A percentile compares a stretch with the other conserved stretches of the same genome.
phyloP scores from a whole-genome alignment of 2,797 vertebrate genomes.

The Myotis daubentonii region DNA sequence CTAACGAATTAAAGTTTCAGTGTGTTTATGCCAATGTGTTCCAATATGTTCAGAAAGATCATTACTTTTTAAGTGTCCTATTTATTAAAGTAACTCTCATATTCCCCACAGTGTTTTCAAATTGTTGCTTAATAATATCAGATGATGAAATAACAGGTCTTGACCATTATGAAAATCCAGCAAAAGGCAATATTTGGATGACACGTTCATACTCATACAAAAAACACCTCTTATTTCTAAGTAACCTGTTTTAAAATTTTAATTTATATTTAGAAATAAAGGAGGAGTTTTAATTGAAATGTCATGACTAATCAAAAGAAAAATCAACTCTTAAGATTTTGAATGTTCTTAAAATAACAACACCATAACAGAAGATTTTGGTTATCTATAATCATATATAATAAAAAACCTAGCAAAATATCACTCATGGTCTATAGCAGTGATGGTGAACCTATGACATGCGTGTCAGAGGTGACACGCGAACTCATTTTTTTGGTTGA shows the following conservation, averaged over 20 bases:
- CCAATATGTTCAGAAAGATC: not conserved
- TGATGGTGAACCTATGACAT: no score
- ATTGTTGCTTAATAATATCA: slow-evolving; percentile 31
- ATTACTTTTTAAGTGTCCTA: not conserved
- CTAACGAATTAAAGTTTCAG: slow-evolving; percentile 13
- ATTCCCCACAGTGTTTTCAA: not conserved
- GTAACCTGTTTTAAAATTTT: slow-evolving; percentile 28
- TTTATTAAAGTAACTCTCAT: not conserved
- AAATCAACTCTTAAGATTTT: not conserved
- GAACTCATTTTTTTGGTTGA: no score
- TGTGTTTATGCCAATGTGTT: not conserved
- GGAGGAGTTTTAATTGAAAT: not conserved
- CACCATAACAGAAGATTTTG: not conserved
- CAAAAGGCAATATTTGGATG: not conserved
- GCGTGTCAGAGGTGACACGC: no score
- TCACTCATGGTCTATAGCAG: not conserved
- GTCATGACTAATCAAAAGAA: slow-evolving; percentile 11
- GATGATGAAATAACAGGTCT: slow-evolving; percentile 22
- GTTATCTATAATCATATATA: slow-evolving; percentile 15
- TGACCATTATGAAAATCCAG: slow-evolving; percentile 13
- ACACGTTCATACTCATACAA: not conserved
- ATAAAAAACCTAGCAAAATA: slow-evolving; percentile 25
- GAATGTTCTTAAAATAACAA: slow-evolving; percentile 29
- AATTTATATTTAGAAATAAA: slow-evolving; percentile 47
- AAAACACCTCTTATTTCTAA: not conserved